Evolutionary conservation across 2,888 invertebrate species (phyloP).

Genomic region (Scaptomyza reducta): DNA sequence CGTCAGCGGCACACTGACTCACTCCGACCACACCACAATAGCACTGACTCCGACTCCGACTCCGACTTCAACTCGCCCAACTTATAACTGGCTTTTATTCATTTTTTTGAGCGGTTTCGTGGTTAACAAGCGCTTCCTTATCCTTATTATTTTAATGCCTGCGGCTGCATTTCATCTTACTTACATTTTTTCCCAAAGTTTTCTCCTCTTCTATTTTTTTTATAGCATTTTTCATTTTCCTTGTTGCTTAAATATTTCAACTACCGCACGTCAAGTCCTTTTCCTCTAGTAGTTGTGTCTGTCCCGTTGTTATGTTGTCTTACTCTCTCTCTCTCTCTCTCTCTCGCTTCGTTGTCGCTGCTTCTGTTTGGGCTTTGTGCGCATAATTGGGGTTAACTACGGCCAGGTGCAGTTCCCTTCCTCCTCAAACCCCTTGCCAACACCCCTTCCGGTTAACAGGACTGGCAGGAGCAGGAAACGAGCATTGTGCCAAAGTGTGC

Average conservation of each 20-base stretch:
- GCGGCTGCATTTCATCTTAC: conserved; percentile 79
- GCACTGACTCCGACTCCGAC: conserved; percentile 4
- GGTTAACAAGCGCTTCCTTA: conserved; percentile 80
- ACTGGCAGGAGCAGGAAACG: conserved; percentile 3
- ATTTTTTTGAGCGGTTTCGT: conserved; percentile 75
- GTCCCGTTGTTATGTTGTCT: conserved; percentile 14
- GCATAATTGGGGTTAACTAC: conserved; percentile 81
- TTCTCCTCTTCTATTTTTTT: conserved; percentile 27
- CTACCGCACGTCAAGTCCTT: conserved; percentile 43
- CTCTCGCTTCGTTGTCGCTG: conserved; percentile 17
- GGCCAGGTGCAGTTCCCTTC: conserved; percentile 47
- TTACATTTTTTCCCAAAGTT: conserved; percentile 47
- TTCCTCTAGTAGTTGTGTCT: conserved; percentile 43
- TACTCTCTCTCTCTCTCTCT: conserved; percentile 14
- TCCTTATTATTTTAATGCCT: conserved; percentile 81
- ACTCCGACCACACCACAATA: conserved; percentile 35
- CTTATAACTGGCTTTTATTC: conserved; percentile 55
- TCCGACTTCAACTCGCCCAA: background rate
- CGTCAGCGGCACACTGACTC: conserved; percentile 57
- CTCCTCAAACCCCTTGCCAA: conserved; percentile 9
- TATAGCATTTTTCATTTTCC: conserved; percentile 51
- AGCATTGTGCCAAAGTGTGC: conserved; percentile 70
- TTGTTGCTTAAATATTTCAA: conserved; percentile 73
- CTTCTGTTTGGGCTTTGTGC: conserved; percentile 53
- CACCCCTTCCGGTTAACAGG: conserved; percentile 30